Evolutionary conservation across 2,113 vertebrate species (phyloP).

Genomic region (Manacus vitellinus): DNA sequence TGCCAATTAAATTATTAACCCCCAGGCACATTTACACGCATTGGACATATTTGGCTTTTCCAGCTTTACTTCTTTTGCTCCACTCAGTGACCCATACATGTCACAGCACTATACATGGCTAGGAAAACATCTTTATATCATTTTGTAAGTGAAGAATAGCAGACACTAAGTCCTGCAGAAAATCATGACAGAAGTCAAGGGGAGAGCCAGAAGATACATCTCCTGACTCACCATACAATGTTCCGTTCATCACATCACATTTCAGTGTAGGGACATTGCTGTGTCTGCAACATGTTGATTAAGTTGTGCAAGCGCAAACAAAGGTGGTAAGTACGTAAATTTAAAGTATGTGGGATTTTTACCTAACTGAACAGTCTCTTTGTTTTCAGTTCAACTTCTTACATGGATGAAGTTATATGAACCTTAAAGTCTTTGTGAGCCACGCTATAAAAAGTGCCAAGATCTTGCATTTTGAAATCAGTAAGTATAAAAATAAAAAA

Average conservation of each 20-base stretch:
- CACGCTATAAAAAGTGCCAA: neutral
- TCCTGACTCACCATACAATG: neutral
- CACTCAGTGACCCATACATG: neutral
- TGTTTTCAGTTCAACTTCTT: neutral
- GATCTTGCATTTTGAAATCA: neutral
- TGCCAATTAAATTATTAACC: conserved; percentile 25
- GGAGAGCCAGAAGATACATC: neutral
- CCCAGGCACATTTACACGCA: neutral
- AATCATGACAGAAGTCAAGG: neutral
- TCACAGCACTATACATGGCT: neutral
- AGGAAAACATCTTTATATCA: neutral
- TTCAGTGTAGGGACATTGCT: neutral
- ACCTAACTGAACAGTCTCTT: neutral
- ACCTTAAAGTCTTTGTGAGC: neutral
- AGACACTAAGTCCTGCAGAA: neutral
- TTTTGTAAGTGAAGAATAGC: neutral
- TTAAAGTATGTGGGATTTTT: neutral
- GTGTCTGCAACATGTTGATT: neutral
- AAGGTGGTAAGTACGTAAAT: neutral
- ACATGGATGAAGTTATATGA: neutral
- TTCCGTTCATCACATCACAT: neutral
- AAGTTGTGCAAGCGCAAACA: neutral
- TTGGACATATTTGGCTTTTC: neutral
- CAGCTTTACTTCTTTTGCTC: neutral
- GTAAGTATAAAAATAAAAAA: neutral